Evolutionary conservation across 2,113 vertebrate genomes (phyloP), one percentile per base, ranked within the genome.

Genomic region (Chauna torquata): DNA sequence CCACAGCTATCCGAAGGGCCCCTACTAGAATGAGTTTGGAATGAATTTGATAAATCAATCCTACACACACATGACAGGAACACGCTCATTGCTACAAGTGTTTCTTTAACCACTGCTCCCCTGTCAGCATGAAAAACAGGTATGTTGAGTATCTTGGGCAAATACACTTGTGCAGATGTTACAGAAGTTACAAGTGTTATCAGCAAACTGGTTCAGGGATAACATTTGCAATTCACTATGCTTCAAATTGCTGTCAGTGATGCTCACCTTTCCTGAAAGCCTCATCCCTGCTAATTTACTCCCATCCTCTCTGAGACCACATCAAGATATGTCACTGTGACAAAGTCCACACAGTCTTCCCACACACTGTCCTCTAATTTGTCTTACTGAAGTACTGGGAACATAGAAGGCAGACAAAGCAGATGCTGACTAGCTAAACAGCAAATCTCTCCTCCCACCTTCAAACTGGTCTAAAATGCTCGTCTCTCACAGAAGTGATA

Each of bases 101-200:
- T 70, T 91, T 87, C 92, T 92, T 81, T 82, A 87, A 92, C 91
- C 91, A 65, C 81, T 42, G 78, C 78, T 88, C 75, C 86, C 55
- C 92, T 92, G 91, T 95, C 97, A 80, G 81, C 81, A 38, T 5
- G 86, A 50, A 87, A 89, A 95, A 91, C 81, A 91, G 96, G 89
- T 66, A 62, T 34, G 50, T 66, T n/a, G 82, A 91, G 70, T 95
- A 74, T 85, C 94, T 50, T 47, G 84, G 89, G 78, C 89, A 85
- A 94, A 95, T 77, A 70, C 38, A 34, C 82, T 90, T 50, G 84
- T 88, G 78, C 82, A 83, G 91, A 54, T 85, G 89, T 71, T 91
- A 14, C 12, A 52, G 89, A 77, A 90, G 80, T 87, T 90, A 40
- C 71, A 66, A 58, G 42, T 25, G 2, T 91, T 96, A 96, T 94